Evolutionary conservation across 2,888 invertebrate genomes (phyloP).

Genomic region (Hermaeophaga mercurialis): DNA sequence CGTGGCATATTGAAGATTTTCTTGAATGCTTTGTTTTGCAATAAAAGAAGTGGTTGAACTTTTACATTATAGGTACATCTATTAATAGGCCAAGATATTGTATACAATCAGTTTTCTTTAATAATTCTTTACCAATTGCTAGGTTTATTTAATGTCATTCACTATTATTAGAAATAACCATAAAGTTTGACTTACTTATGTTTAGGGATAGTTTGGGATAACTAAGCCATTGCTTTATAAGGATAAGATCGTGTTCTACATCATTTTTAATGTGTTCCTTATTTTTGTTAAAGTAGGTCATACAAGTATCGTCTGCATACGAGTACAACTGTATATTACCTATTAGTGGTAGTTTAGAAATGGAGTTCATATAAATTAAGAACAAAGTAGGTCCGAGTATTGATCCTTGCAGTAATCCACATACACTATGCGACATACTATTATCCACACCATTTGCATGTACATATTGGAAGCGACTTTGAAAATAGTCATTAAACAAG

Average conservation of each 20-base stretch:
- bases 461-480: not conserved
- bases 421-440: not conserved
- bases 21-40: not conserved
- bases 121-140: not conserved
- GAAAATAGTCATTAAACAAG: conserved; percentile 1
- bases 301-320: not conserved
- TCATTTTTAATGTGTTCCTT: not conserved
- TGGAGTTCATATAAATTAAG: too few species aligned
- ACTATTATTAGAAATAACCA: conserved; percentile 1
- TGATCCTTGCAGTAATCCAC: too few species aligned
- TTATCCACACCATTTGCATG: not conserved
- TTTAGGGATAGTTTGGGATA: conserved; percentile 2
- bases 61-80: not conserved
- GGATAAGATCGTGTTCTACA: not conserved
- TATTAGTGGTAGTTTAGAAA: not conserved
- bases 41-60: not conserved
- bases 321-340: not conserved
- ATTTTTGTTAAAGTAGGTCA: conserved; percentile 2
- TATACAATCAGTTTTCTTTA: not conserved
- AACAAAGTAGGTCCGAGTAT: not conserved
- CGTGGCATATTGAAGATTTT: not conserved
- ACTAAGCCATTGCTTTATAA: not conserved
- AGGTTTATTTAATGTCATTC: not conserved
- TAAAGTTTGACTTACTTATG: conserved; percentile 1
- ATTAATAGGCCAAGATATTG: not conserved